These are phyloP conservation scores for Sialia sialis DNA, from an alignment of 2,113 vertebrate species.

Conservation along the genomic window DNA sequence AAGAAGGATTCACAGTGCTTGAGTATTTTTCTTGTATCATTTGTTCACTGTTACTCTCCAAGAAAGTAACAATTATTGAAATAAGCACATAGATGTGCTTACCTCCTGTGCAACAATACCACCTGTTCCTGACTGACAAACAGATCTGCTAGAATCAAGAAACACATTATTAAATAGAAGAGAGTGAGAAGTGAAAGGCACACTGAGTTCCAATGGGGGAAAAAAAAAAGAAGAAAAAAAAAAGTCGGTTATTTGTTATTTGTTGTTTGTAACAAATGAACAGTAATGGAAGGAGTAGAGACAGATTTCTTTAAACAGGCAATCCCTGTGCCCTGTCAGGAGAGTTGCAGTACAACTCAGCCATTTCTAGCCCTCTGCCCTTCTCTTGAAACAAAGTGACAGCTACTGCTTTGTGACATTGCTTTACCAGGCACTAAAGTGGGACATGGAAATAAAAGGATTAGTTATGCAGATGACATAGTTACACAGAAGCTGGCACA, in stretches of 20 bases:
- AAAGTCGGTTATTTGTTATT: background rate
- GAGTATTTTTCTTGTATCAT: background rate
- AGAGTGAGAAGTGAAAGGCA: background rate
- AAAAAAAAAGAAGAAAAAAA: background rate
- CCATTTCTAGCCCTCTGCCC: background rate
- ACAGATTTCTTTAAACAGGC: background rate
- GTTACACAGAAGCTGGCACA: background rate
- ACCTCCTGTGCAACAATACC: background rate
- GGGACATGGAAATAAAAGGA: background rate
- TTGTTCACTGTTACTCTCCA: background rate
- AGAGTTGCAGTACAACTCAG: background rate
- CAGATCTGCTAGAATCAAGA: background rate
- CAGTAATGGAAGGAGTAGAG: background rate
- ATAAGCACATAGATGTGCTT: background rate
- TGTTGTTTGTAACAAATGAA: background rate
- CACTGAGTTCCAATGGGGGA: background rate
- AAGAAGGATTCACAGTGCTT: background rate
- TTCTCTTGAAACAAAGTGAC: background rate
- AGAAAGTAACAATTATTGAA: background rate
- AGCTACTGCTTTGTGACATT: background rate
- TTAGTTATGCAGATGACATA: slow-evolving; percentile 12
- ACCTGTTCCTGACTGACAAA: background rate
- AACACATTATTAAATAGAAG: background rate
- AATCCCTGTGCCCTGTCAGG: background rate
- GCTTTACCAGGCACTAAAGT: background rate